Conservation (phyloP, 1,140 invertebrate genomes). For the Lordiphosa collinella region DNA sequence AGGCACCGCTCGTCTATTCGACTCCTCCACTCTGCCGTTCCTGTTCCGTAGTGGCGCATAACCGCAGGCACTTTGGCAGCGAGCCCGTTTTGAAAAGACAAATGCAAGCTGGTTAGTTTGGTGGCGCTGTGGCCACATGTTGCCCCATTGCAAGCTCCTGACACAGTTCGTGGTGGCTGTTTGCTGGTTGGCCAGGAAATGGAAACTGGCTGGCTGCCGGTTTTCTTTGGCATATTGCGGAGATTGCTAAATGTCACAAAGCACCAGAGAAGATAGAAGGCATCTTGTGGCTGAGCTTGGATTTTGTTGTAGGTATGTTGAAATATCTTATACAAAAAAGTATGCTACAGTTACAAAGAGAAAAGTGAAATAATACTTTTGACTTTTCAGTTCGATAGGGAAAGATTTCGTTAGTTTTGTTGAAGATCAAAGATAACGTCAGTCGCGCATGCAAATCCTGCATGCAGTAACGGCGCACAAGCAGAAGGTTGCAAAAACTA, state of each 20-base stretch:
- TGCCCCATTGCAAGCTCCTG: slow-evolving; percentile 53
- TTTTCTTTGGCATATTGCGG: slow-evolving; percentile 47
- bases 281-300: slow-evolving; percentile 27
- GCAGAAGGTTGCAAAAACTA: too few relatives aligned
- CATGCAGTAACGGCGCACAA: too few relatives aligned
- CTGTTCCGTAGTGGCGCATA: slow-evolving; percentile 44
- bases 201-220: slow-evolving; percentile 21
- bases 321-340: too few relatives aligned
- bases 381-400: too few relatives aligned
- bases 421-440: too few relatives aligned
- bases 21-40: slow-evolving; percentile 9
- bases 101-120: slow-evolving; percentile 15
- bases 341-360: too few relatives aligned
- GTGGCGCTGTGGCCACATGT: slow-evolving; percentile 53
- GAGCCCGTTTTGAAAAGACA: slow-evolving; percentile 27
- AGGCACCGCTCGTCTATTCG: slow-evolving; percentile 5
- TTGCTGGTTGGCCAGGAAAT: slow-evolving; percentile 43
- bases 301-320: slow-evolving; percentile 6
- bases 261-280: slow-evolving; percentile 5
- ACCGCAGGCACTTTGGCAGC: slow-evolving; percentile 73
- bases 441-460: too few relatives aligned
- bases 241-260: slow-evolving; percentile 43
- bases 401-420: too few relatives aligned
- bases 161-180: slow-evolving; percentile 37
- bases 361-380: too few relatives aligned